Percentiles rank a stretch among this genome's conserved stretches.
Evolutionary conservation across 2,797 vertebrate genomes (phyloP).

Genomic region (Threskiornis aethiopicus): DNA sequence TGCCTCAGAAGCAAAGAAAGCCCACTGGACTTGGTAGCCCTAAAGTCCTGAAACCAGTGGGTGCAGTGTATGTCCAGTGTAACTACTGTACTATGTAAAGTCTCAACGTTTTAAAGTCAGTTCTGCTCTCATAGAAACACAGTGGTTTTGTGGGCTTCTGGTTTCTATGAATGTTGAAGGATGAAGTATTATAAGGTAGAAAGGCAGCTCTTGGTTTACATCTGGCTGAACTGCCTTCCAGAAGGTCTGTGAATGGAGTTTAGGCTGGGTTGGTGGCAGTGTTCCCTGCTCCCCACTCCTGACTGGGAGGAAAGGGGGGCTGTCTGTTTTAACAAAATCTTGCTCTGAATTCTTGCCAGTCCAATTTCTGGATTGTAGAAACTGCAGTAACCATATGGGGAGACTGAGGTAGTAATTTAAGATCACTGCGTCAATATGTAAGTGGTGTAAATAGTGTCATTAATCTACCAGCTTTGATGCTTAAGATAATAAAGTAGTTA

Average conservation of each 20-base stretch:
- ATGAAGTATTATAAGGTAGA: neutral
- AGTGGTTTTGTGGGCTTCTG: neutral
- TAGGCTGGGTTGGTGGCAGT: neutral
- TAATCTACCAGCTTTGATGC: neutral
- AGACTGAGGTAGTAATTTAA: neutral
- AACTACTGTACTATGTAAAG: neutral
- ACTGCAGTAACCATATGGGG: neutral
- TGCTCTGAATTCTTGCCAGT: neutral
- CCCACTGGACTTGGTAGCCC: neutral
- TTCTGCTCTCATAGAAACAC: neutral
- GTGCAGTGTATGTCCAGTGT: neutral
- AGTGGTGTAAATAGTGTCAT: neutral
- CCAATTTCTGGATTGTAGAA: neutral
- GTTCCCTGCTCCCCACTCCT: neutral
- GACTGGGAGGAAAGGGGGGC: accelerated
- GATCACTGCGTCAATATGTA: neutral
- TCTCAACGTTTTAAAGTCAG: neutral
- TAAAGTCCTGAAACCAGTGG: neutral
- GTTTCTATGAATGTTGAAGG: neutral
- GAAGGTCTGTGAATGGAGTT: neutral
- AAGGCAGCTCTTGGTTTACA: neutral
- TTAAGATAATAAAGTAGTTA: neutral
- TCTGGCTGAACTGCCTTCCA: neutral
- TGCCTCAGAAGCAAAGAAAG: neutral
- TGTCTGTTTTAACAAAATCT: neutral